Evolutionary conservation across 2,888 invertebrate species (phyloP), one percentile per base, ranked within the genome.

Genomic region (Cryptocephalus moraei): DNA sequence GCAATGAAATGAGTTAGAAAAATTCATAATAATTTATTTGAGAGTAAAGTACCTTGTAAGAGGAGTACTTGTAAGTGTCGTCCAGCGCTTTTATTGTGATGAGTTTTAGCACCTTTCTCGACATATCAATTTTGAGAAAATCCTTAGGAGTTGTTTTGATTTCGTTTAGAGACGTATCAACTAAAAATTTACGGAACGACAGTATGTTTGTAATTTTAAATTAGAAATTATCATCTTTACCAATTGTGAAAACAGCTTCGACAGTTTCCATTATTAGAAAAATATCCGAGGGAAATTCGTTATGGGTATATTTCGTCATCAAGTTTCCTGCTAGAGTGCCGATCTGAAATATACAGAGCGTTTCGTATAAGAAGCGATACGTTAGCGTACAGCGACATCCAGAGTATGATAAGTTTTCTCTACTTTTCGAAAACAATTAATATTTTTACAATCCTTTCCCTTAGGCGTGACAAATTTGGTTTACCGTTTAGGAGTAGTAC

Each of bases 291-390:
- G 80, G 82, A 61, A 88, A 88, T 38, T 82, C 81, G 1, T 69
- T 73, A 58, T 85, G 75, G 12, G 69, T 62, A 60, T 85, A 78
- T 63, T 88, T 88, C 56, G 85, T 71, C 66, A 77, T 75, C 43
- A 82, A 60, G 61, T 87, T 87, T n/a, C 87, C 87, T 47, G 82
- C 86, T 49, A 87, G 69, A 0, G 81, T 81, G 22, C 83, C 86
- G 39, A 55, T 56, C 57, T 57, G 44, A 39, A 55, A 36, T 4
- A n/a, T n/a, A n/a, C n/a, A n/a, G n/a, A n/a, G n/a, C n/a, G n/a
- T n/a, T n/a, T n/a, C n/a, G n/a, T n/a, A n/a, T n/a, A n/a, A n/a
- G n/a, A n/a, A n/a, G n/a, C n/a, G n/a, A n/a, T n/a, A n/a, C n/a
- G n/a, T n/a, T n/a, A n/a, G n/a, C n/a, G n/a, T n/a, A n/a, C n/a